Base-by-base conservation (phyloP, 1,140 invertebrate genomes). In the Leptinotarsa defecta region DNA sequence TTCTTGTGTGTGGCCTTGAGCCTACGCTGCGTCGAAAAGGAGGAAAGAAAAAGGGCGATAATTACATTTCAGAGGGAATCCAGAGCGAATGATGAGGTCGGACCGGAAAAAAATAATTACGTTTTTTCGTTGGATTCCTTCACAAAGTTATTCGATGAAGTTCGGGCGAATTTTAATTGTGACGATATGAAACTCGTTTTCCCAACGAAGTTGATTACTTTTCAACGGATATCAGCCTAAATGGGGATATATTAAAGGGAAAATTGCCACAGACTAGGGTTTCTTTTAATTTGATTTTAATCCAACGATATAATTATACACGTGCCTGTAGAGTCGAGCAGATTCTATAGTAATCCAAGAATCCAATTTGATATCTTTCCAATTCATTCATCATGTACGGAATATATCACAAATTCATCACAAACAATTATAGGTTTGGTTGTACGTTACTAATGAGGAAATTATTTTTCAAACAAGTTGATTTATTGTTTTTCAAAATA, bases 201-300 rank as follows among this genome's bases (percentile, higher is more conserved):
- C n/a, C 52, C 52, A 57, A 57, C 52, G 52, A 57, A 57, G 52
- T 57, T 57, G n/a, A 57, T 57, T 57, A 57, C 52, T 19, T 19
- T 57, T 19, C 13, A 57, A 19, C 34, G 34, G 34, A 43, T 43
- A 43, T 43, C 34, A 43, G 34, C 8, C 34, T 43, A 11, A 43
- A 43, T 43, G 34, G 34, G 8, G 8, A 43, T 43, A 57, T 17
- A 57, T 19, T 57, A 19, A 3, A 17, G 6, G 4, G n/a, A 57
- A 57, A 19, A 57, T 57, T 57, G 52, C 15, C 52, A n/a, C 52
- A 13, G 17, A 57, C 2, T 19, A 8, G 52, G n/a, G n/a, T 57
- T 57, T 57, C 15, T 57, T 57, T 57, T 19, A 17, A 57, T 57
- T 57, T 5, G n/a, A 17, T 57, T 57, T 15, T 15, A 57, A 57